Evolutionary conservation across 1,140 invertebrate species (phyloP), one percentile per base, ranked within the genome.

Genomic region (Streblospio benedicti): DNA sequence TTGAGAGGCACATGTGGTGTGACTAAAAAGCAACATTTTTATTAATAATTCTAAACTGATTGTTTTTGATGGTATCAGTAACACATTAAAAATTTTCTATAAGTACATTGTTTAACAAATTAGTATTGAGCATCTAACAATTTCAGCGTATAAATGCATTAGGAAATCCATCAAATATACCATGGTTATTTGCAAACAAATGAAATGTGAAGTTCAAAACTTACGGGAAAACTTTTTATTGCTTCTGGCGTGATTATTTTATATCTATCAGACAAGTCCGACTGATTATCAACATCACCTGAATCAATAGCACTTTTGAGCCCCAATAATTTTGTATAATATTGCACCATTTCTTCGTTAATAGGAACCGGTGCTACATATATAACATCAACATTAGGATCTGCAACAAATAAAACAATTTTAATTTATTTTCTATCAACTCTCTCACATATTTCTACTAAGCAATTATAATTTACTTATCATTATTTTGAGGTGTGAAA

Each of bases 301-400:
- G 65, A 68, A 47, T 72, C 67, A 23, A 77, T 69, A 20, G 76
- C 74, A 27, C 69, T 35, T 58, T 71, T 73, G 6, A 78, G 65
- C 16, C 72, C 71, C 4, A 78, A 62, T 31, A 79, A 65, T 55
- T 76, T 77, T 20, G 66, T 64, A 63, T 78, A 79, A 66, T 79
- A 79, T 67, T 78, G 75, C n/a, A 71, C 55, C 0, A 74, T 72
- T 59, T 79, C 77, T 52, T 78, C 76, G 67, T 72, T 77, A 4
- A 78, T 60, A 5, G 72, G 67, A 2, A 78, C 73, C 18, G 77
- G 74, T 0, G 72, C 76, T 6, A 79, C 64, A 59, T 72, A 78
- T 58, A 79, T 76, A 35, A 79, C 73, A 67, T 79, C 77, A 27
- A 78, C 75, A 65, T 79, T 79, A 2, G 74, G 72, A 68, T 79